Evolutionary conservation across 2,113 vertebrate genomes (phyloP).

Genomic region (Loxodonta africana): DNA sequence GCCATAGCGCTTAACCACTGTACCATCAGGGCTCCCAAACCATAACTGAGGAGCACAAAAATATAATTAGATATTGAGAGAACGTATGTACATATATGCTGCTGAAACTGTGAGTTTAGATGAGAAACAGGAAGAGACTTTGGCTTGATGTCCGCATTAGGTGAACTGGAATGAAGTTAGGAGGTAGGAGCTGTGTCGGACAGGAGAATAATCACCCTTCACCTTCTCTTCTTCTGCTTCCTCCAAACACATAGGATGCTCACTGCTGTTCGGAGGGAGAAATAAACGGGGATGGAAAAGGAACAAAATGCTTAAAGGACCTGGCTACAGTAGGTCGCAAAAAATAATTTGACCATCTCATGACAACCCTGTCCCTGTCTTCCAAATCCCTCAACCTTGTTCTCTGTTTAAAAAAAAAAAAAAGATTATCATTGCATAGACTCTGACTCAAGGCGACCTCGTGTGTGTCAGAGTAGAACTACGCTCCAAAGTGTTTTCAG

Average conservation of each 20-base stretch:
- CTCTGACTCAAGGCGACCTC: neutral
- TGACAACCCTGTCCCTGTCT: neutral
- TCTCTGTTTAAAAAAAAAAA: neutral
- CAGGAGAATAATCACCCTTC: neutral
- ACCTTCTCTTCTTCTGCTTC: neutral
- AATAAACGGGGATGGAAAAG: no score
- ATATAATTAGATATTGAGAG: neutral
- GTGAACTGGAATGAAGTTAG: neutral
- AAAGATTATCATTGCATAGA: neutral
- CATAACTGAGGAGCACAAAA: neutral
- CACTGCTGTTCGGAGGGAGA: neutral
- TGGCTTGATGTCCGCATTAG: neutral
- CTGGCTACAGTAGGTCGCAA: accelerated
- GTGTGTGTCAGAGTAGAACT: neutral
- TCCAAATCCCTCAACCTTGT: neutral
- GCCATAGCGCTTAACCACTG: no score
- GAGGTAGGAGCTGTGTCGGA: neutral
- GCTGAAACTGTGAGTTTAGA: neutral
- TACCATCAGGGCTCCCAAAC: neutral
- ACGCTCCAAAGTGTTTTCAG: no score
- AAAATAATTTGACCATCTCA: no score
- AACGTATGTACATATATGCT: neutral
- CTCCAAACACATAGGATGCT: neutral
- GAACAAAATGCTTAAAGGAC: neutral
- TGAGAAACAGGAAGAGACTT: neutral